A percentile compares a stretch with the other conserved stretches of the same genome.
phyloP scores from a whole-genome alignment of 2,888 invertebrate genomes.

The Rhimphoctona megacephalus region DNA sequence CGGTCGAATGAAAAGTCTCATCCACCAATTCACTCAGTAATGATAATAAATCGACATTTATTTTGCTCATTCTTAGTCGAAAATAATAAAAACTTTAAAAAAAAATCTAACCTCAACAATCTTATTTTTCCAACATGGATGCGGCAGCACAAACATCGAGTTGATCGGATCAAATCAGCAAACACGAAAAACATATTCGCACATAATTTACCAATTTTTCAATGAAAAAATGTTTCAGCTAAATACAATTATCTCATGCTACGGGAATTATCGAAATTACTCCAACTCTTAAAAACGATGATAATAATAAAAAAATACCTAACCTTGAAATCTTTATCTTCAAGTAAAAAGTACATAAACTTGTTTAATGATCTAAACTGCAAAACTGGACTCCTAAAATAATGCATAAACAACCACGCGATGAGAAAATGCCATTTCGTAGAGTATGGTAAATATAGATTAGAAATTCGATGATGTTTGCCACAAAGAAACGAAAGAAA shows the following conservation, averaged over 20 bases:
- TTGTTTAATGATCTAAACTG: neutral
- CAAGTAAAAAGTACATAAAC: neutral
- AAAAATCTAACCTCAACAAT: constrained; percentile 21
- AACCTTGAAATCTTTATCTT: neutral
- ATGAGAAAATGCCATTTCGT: neutral
- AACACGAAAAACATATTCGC: neutral
- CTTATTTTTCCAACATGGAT: neutral
- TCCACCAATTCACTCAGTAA: constrained; percentile 73
- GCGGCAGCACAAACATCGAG: neutral
- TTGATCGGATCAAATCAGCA: neutral
- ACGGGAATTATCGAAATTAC: neutral
- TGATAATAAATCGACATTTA: constrained; percentile 72
- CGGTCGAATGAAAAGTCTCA: constrained; percentile 73
- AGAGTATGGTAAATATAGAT: neutral
- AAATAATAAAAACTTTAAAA: constrained; percentile 31
- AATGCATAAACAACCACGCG: neutral
- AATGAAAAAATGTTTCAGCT: neutral
- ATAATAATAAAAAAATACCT: neutral
- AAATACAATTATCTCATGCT: neutral
- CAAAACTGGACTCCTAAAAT: neutral
- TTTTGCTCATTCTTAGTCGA: constrained; percentile 23
- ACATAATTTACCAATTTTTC: neutral
- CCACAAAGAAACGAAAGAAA: neutral
- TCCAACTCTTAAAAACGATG: neutral
- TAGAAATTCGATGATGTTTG: neutral